Evolutionary conservation across 2,113 vertebrate species (phyloP), one percentile per base, ranked within the genome.

Genomic region (Pipra filicauda): DNA sequence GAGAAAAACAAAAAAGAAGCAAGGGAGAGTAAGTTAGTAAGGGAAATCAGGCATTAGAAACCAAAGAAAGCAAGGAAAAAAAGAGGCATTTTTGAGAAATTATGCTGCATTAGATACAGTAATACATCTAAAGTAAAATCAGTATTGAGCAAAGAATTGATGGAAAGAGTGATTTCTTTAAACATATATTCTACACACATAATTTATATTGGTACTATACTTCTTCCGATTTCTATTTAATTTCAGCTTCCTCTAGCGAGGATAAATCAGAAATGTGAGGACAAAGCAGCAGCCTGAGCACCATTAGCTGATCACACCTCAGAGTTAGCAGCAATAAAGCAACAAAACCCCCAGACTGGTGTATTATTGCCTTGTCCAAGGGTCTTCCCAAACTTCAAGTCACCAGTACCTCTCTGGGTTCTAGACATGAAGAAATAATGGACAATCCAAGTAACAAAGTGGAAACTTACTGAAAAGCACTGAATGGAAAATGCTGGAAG

Each of bases 11-110:
- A 93, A 97, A 91, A 96, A 97, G 95, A 94, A 96, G 95, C 91
- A 97, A 91, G 92, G 97, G 84, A 98, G 83, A 98, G 85, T 84
- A 85, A 93, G 96, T 98, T 98, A 98, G 97, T 97, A 92, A 76
- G 91, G 88, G 81, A 85, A 92, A 95, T 27, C 35, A 89, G 92
- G 95, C 82, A 87, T 66, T 78, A 52, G 80, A 94, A 58, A 84
- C 49, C 52, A 76, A 94, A 85, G 62, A 67, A 95, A 66, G 86
- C 59, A 96, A 94, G 71, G 74, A 95, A 41, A 41, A 41, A 89
- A 86, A 89, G 21, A 82, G 87, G 77, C 11, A 3, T 55, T 73
- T 41, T 23, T 44, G 37, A 83, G 69, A 84, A 77, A 41, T 72
- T 33, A 59, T 11, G 15, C 12, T 11, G 33, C 12, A 35, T 73